Evolutionary conservation across 2,888 invertebrate genomes (phyloP).

Genomic region (Catocala nupta): DNA sequence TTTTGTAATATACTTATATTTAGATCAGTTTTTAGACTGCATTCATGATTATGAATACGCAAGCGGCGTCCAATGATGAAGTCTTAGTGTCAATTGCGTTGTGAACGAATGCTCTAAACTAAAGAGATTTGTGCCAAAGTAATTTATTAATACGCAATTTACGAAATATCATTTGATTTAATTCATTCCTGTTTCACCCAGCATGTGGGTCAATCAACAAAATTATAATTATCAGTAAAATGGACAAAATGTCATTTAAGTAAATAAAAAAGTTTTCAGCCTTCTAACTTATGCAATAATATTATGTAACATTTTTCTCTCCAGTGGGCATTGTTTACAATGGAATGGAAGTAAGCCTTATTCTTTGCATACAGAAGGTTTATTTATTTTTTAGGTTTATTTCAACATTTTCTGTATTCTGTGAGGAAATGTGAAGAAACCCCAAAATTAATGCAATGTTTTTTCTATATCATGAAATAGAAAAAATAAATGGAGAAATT

Average conservation of each 20-base stretch:
- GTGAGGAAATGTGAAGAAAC: constrained; percentile 52
- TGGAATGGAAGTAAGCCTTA: constrained; percentile 56
- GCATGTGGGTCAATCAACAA: constrained; percentile 32
- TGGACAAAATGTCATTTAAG: constrained; percentile 58
- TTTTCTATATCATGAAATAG: constrained; percentile 57
- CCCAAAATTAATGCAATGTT: constrained; percentile 47
- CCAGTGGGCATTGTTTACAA: constrained; percentile 53
- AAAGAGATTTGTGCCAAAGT: constrained; percentile 58
- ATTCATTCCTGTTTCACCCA: constrained; percentile 25
- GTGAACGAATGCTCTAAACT: constrained; percentile 38
- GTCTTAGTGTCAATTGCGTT: constrained; percentile 17
- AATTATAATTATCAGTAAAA: constrained; percentile 46
- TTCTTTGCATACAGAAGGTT: constrained; percentile 48
- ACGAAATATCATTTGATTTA: constrained; percentile 33
- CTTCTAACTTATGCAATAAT: constrained; percentile 59
- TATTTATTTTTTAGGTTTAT: constrained; percentile 46
- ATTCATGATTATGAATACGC: constrained; percentile 31
- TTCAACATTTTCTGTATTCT: constrained; percentile 51
- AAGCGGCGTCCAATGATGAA: constrained; percentile 31
- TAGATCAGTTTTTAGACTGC: constrained; percentile 25
- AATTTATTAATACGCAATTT: constrained; percentile 30
- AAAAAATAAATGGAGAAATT: constrained; percentile 73
- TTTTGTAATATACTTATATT: constrained; percentile 32
- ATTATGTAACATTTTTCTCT: constrained; percentile 53
- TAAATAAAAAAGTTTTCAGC: constrained; percentile 60